Evolutionary conservation across 2,888 invertebrate genomes (phyloP), one percentile per base, ranked within the genome.

Genomic region (Itoplectis maculator): DNA sequence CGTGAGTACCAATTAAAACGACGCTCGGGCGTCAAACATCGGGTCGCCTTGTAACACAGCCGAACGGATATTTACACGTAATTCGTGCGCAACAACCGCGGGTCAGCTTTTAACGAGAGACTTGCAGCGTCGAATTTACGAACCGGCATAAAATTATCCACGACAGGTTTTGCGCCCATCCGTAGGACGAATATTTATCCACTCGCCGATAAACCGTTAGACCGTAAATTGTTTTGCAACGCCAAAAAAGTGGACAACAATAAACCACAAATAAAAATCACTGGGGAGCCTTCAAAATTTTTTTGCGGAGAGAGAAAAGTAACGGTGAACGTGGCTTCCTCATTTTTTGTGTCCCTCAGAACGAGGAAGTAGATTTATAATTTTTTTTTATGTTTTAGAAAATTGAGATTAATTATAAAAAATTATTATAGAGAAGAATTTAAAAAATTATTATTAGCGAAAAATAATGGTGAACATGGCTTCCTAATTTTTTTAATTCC

Each of bases 1-100:
- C 47, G n/a, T n/a, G 11, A 29, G 15, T 42, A 15, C 59, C 59
- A 72, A 72, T 72, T 59, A 56, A 72, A 72, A 72, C 20, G 40
- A 54, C 51, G 42, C 54, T 23, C 42, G 56, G n/a, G 45, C 15
- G 72, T 45, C n/a, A 15, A 59, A 70, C 42, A 56, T 42, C 23
- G n/a, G n/a, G 11, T 45, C 23, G 23, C 15, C 20, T 6, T 29
- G 59, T 35, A 18, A 47, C 9, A 13, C 13, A 15, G 7, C 35
- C 15, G 8, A 15, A 47, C 7, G 7, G 11, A 59, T 59, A 15
- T 8, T 37, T 20, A 40, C n/a, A 13, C 35, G 42, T 51, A 35
- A 47, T 8, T 23, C 23, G n/a, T 45, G 59, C 54, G 42, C 37
- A 72, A 18, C 56, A 54, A 45, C 13, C 29, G 29, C 29, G 45